phyloP scores from a whole-genome alignment of 1,140 invertebrate species.

The Scaptomyza graminum region DNA sequence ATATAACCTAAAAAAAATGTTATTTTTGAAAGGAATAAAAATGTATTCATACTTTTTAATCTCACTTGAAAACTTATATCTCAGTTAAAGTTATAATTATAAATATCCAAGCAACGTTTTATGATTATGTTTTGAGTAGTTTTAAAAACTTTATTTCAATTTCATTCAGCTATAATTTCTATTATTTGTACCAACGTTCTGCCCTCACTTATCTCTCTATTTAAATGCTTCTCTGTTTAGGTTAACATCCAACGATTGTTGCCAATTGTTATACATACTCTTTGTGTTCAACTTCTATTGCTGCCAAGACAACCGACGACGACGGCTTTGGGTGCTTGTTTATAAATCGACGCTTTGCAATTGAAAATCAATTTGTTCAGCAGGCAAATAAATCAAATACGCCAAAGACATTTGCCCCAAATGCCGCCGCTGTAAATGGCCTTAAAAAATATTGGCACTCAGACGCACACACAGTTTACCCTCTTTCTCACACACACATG shows the following conservation, averaged over 20 bases:
- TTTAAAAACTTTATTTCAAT: too few relatives aligned
- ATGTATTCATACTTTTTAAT: too few relatives aligned
- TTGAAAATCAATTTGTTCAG: slow-evolving; percentile 74
- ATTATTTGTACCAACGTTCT: too few relatives aligned
- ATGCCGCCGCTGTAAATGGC: slow-evolving; percentile 63
- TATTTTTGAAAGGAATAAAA: too few relatives aligned
- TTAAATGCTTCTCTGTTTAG: not conserved
- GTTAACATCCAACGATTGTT: not conserved
- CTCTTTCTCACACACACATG: slow-evolving; percentile 15
- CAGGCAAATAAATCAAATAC: slow-evolving; percentile 72
- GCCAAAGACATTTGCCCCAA: slow-evolving; percentile 53
- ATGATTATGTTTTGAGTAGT: too few relatives aligned
- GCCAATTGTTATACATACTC: not conserved
- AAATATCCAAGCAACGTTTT: too few relatives aligned
- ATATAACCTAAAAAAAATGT: too few relatives aligned
- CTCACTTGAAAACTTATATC: too few relatives aligned
- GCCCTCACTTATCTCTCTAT: not conserved
- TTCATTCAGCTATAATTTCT: too few relatives aligned
- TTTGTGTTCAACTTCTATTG: not conserved
- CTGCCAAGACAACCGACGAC: slow-evolving; percentile 19
- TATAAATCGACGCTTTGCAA: slow-evolving; percentile 50
- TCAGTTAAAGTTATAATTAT: too few relatives aligned
- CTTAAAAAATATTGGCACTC: slow-evolving; percentile 51
- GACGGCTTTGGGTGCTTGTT: slow-evolving; percentile 16
- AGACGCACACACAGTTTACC: slow-evolving; percentile 4